Percentiles rank a stretch among this genome's conserved stretches.
Evolutionary conservation across 1,140 invertebrate species (phyloP).

Genomic region (Polypedilum vanderplanki): DNA sequence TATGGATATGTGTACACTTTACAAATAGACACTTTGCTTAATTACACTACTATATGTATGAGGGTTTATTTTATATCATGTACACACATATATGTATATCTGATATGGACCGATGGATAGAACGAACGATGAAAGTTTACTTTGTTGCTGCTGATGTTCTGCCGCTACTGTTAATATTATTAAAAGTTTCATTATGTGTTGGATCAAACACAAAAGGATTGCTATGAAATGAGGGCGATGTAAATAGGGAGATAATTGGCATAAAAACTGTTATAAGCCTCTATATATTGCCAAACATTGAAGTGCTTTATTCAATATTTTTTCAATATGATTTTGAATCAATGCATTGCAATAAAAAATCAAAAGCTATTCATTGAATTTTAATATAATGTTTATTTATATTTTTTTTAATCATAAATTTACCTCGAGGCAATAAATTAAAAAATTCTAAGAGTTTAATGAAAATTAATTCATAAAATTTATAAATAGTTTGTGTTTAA

Average conservation of each 20-base stretch:
- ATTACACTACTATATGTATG: background rate
- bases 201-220: background rate
- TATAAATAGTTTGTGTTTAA: too few species aligned
- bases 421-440: too few species aligned
- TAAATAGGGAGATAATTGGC: background rate
- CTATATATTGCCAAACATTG: too few species aligned
- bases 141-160: background rate
- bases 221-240: background rate
- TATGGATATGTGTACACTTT: constrained; percentile 18
- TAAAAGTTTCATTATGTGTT: background rate
- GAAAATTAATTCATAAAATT: too few species aligned
- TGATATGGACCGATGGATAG: background rate
- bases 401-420: too few species aligned
- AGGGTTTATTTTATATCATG: background rate
- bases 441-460: too few species aligned
- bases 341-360: too few species aligned
- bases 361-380: too few species aligned
- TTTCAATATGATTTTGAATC: too few species aligned
- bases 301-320: too few species aligned
- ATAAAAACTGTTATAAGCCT: background rate
- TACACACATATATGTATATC: background rate
- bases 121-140: background rate
- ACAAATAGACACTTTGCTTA: constrained; percentile 18
- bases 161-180: background rate
- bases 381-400: too few species aligned